These are phyloP conservation scores for Diachrysia chrysitis DNA, from an alignment of 2,888 invertebrate species.

Conservation along the genomic window DNA sequence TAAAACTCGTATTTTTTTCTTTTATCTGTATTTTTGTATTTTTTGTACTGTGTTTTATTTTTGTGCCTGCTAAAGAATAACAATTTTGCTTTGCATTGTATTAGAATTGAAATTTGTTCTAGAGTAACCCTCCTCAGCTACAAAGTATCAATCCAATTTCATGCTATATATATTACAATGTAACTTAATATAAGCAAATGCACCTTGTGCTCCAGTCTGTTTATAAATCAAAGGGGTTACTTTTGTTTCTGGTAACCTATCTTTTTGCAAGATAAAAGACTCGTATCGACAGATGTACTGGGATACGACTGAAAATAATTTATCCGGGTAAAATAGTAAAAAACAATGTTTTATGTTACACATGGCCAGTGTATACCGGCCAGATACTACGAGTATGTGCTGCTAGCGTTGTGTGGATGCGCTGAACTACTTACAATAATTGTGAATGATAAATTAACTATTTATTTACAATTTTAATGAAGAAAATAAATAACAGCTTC, in stretches of 20 bases:
- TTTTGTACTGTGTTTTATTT: too few species aligned
- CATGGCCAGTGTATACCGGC: slow-evolving; percentile 55
- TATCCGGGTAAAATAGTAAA: slow-evolving; percentile 67
- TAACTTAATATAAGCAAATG: neutral
- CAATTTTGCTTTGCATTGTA: too few species aligned
- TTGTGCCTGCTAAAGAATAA: too few species aligned
- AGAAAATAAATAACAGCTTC: slow-evolving; percentile 12
- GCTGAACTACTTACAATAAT: slow-evolving; percentile 5
- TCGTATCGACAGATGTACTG: slow-evolving; percentile 67
- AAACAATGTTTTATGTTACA: slow-evolving; percentile 69
- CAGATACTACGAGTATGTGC: slow-evolving; percentile 44
- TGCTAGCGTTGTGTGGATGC: slow-evolving; percentile 54
- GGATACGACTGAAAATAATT: slow-evolving; percentile 69
- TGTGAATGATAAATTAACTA: neutral
- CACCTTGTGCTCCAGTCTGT: slow-evolving; percentile 47
- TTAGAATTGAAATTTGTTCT: too few species aligned
- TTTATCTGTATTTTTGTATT: too few species aligned
- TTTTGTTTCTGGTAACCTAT: slow-evolving; percentile 55
- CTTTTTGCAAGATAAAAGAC: slow-evolving; percentile 59
- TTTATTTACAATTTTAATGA: slow-evolving; percentile 10
- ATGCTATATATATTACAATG: neutral
- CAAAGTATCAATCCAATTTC: neutral
- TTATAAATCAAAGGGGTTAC: slow-evolving; percentile 55
- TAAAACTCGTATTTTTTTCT: too few species aligned
- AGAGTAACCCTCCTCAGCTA: too few species aligned